Evolutionary conservation across 2,113 vertebrate species (phyloP).

Genomic region (Sardina pilchardus): DNA sequence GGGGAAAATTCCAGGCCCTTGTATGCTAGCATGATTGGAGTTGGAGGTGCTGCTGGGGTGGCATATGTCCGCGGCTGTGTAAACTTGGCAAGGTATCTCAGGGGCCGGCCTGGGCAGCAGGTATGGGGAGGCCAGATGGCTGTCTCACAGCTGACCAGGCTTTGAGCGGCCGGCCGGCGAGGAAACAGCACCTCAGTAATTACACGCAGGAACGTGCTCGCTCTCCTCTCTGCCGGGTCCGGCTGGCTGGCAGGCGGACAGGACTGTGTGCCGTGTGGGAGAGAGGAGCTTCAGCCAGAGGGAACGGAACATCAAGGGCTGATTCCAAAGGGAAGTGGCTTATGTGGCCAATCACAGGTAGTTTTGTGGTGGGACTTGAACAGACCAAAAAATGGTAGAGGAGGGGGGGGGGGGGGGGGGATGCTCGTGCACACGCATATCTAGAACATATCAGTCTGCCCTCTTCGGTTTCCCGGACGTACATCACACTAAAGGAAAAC

Average conservation of each 20-base stretch:
- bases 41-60: slow-evolving; percentile 52
- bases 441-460: not conserved
- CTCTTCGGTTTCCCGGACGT: no score
- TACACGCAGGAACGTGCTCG: not conserved
- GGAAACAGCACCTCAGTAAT: not conserved
- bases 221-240: not conserved
- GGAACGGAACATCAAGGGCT: not conserved
- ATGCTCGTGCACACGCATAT: no score
- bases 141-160: slow-evolving; percentile 54
- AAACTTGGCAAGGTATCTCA: slow-evolving; percentile 56
- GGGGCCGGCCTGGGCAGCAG: slow-evolving; percentile 47
- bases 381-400: not conserved
- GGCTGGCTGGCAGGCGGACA: not conserved
- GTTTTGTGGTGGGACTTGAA: not conserved
- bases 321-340: not conserved
- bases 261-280: not conserved
- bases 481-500: no score
- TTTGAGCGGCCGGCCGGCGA: slow-evolving; percentile 43
- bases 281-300: not conserved
- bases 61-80: slow-evolving; percentile 58
- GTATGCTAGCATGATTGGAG: slow-evolving; percentile 51
- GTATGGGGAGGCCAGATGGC: slow-evolving; percentile 63
- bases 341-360: not conserved
- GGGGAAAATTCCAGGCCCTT: slow-evolving; percentile 64
- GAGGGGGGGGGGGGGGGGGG: no score